Conservation (phyloP, 2,113 vertebrate species). For the Entelurus aequoreus region DNA sequence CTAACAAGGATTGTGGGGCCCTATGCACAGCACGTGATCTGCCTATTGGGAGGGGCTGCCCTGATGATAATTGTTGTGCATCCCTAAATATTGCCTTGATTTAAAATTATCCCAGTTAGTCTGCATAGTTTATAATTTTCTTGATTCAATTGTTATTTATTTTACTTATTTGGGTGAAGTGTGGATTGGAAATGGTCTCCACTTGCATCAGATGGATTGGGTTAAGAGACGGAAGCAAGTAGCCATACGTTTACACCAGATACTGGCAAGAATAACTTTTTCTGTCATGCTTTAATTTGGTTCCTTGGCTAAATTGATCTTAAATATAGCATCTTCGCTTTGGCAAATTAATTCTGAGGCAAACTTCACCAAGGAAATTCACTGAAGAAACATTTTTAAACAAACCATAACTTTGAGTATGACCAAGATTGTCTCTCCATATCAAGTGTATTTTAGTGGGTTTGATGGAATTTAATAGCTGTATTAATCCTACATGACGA, state of each 20-base stretch:
- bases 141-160: no score
- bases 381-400: conserved; percentile 23
- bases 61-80: no score
- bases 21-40: no score
- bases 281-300: conserved; percentile 26
- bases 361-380: conserved; percentile 8
- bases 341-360: background rate
- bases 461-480: conserved; percentile 35
- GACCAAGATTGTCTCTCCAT: background rate
- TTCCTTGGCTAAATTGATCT: conserved; percentile 1
- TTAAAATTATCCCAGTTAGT: no score
- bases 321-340: background rate
- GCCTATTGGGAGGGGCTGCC: no score
- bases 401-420: conserved; percentile 19
- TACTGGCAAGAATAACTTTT: conserved; percentile 5
- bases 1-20: no score
- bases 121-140: no score
- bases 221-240: conserved; percentile 5
- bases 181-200: conserved; percentile 9
- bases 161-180: no score
- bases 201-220: conserved; percentile 18
- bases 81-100: no score
- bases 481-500: conserved; percentile 35
- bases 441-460: conserved; percentile 6
- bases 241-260: conserved; percentile 15